Conservation (phyloP, 2,113 vertebrate genomes). For the Lates calcarifer region DNA sequence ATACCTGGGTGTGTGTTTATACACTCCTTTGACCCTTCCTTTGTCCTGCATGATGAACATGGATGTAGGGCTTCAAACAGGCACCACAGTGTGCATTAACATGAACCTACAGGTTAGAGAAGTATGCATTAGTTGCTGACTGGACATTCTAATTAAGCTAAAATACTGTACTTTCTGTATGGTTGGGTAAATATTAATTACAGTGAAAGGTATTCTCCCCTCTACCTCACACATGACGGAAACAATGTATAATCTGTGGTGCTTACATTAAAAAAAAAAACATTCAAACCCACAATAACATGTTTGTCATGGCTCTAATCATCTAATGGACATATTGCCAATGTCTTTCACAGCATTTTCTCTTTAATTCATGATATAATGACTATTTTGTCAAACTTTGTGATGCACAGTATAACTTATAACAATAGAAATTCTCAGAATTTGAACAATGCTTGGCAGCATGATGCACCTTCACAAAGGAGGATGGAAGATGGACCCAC, state of each 20-base stretch:
- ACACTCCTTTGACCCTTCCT: conserved; percentile 41
- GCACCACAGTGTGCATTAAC: conserved; percentile 10
- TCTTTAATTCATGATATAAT: neutral
- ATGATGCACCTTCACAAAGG: neutral
- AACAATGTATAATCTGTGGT: neutral
- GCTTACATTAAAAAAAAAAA: neutral
- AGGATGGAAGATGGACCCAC: neutral
- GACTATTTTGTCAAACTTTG: neutral
- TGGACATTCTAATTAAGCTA: neutral
- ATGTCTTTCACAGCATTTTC: neutral
- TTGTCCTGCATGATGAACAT: conserved; percentile 48
- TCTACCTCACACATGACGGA: neutral
- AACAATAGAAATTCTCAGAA: no score
- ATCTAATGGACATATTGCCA: neutral
- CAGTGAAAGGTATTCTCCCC: neutral
- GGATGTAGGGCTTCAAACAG: conserved; percentile 26
- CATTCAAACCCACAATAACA: neutral
- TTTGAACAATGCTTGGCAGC: conserved; percentile 37
- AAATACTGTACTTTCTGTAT: neutral
- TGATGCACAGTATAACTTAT: conserved; percentile 4
- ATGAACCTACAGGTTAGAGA: neutral
- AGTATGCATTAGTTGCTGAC: neutral
- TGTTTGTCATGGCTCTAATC: conserved; percentile 6
- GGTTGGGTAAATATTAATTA: neutral
- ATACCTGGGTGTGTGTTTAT: conserved; percentile 61